Evolutionary conservation across 2,113 vertebrate genomes (phyloP), one percentile per base, ranked within the genome.

Genomic region (Ondatra zibethicus): DNA sequence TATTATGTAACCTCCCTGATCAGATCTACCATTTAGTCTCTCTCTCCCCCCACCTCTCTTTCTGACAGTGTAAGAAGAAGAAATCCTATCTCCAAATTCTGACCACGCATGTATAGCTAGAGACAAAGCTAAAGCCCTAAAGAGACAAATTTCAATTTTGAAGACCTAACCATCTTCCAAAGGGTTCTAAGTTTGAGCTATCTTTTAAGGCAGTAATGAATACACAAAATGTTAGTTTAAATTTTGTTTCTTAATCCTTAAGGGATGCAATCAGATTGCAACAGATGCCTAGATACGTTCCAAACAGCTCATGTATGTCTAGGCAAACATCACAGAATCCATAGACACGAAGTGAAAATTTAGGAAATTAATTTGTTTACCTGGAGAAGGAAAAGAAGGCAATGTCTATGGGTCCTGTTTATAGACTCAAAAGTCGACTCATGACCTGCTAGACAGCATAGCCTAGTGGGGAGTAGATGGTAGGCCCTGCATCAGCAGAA

Each of bases 1-100:
- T 89, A 92, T 84, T 66, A 96, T 91, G 33, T n/a, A 95, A 80
- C 90, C 96, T 93, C 2, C 2, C 73, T 97, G 82, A 92, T 29
- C 17, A 72, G 23, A 94, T 96, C 96, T 66, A 16, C 23, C 11
- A 55, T 61, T 94, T 61, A 80, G 94, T 93, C 39, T 86, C 61
- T 87, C 7, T 76, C 72, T 31, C 31, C 58, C 31, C 33, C 8
- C 25, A 5, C 4, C 8, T 5, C 2, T 23, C n/a, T 13, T 39
- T 84, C 14, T 92, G 63, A 66, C 50, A 93, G 68, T 14, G 73
- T 65, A 92, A 96, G 52, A 52, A 89, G 89, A 96, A 77, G 75
- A 87, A 97, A 89, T 70, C 7, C 27, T 80, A 93, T 75, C 36
- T 95, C 50, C 52, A 97, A 89, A 65, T 81, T 93, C 93, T 91